Conservation (phyloP, 2,797 vertebrate species). For the Fundulus diaphanus region DNA sequence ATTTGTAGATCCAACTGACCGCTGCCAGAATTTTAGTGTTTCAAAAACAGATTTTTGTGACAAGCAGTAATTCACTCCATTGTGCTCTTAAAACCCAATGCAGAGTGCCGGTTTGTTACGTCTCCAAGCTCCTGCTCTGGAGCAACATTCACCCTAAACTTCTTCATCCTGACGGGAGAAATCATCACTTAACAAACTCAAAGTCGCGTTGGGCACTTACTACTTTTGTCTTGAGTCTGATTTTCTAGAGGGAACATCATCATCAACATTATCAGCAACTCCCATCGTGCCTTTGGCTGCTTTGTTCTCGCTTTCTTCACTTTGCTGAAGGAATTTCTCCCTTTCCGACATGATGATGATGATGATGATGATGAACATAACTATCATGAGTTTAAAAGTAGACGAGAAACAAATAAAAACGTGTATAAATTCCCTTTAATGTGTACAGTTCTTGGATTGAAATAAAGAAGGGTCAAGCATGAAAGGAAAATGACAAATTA, state of each 20-base stretch:
- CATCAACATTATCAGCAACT: too few relatives aligned
- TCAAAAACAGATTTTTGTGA: too few relatives aligned
- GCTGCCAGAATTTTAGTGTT: too few relatives aligned
- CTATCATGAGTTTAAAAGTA: not conserved
- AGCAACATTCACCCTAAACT: rapidly evolving
- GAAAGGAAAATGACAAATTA: not conserved
- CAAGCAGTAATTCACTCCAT: too few relatives aligned
- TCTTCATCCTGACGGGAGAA: not conserved
- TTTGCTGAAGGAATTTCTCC: not conserved
- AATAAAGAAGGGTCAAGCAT: too few relatives aligned
- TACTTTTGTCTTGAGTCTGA: not conserved
- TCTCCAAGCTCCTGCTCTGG: not conserved
- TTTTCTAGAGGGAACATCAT: not conserved
- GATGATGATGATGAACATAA: not conserved
- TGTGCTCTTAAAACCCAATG: not conserved
- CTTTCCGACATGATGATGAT: not conserved
- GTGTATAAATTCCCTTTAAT: not conserved
- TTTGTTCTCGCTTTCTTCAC: not conserved
- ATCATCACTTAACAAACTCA: too few relatives aligned
- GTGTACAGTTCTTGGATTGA: not conserved
- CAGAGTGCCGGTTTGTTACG: not conserved
- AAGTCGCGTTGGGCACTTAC: not conserved
- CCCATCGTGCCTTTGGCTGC: not conserved
- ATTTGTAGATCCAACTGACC: too few relatives aligned
- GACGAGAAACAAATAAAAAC: not conserved